These are phyloP conservation scores for Eurytoma adleriae DNA, from an alignment of 2,888 invertebrate species.

Conservation along the genomic window DNA sequence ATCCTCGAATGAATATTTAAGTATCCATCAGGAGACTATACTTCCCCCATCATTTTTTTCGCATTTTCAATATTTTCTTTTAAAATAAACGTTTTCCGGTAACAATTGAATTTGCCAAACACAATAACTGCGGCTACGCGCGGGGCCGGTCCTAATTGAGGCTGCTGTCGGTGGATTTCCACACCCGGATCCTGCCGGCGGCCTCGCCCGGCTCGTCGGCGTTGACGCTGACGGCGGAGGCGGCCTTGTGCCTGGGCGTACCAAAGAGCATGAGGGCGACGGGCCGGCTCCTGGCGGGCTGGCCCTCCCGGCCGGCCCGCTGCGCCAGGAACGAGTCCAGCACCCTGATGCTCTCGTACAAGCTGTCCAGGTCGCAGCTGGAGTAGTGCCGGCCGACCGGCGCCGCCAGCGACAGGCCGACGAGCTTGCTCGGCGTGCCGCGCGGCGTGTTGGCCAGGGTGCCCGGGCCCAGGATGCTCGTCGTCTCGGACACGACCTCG, in stretches of 20 bases:
- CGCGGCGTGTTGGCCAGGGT: conserved; percentile 44
- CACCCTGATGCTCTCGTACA: conserved; percentile 68
- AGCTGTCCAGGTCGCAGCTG: conserved; percentile 66
- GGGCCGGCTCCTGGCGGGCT: not conserved
- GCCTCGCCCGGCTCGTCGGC: not conserved
- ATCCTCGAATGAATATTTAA: no score
- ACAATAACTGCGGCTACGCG: no score
- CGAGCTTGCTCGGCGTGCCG: conserved; percentile 16
- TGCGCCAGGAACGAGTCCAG: conserved; percentile 68
- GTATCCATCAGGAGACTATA: no score
- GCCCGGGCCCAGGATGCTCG: conserved; percentile 56
- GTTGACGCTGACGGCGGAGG: not conserved
- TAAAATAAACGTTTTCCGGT: no score
- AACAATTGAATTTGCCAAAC: no score
- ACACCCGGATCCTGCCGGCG: conserved; percentile 16
- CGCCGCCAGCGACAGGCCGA: not conserved
- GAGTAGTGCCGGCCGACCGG: conserved; percentile 51
- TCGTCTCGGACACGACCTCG: conserved; percentile 66
- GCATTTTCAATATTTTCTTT: not conserved
- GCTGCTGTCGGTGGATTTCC: conserved; percentile 38
- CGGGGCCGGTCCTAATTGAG: no score
- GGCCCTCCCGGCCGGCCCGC: conserved; percentile 38
- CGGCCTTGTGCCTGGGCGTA: conserved; percentile 18
- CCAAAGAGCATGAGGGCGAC: conserved; percentile 46
- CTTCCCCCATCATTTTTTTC: not conserved